Percentiles rank a stretch among this genome's conserved stretches.
These are phyloP conservation scores for Bucorvus abyssinicus DNA, from an alignment of 2,797 vertebrate genomes.

Conservation along the genomic window DNA sequence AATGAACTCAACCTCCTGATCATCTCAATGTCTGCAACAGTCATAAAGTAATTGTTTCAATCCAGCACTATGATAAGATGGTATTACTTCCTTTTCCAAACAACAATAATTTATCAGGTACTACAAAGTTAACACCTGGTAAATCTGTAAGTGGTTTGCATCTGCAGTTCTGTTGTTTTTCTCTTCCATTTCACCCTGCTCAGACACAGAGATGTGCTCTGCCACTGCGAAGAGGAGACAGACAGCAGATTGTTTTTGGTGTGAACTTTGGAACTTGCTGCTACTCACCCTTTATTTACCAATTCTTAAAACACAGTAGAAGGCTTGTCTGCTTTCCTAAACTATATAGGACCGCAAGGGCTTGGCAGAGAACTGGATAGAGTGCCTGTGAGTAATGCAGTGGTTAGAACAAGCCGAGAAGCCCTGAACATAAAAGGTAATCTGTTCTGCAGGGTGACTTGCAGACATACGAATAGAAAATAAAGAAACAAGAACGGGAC, in stretches of 20 bases:
- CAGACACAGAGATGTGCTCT: neutral
- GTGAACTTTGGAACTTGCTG: neutral
- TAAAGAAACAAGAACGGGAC: neutral
- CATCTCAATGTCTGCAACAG: neutral
- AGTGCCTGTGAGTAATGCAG: neutral
- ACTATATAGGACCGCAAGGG: neutral
- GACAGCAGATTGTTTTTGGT: neutral
- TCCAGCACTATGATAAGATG: neutral
- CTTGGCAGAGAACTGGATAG: neutral
- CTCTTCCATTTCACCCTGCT: neutral
- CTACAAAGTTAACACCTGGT: neutral
- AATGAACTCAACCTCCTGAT: neutral
- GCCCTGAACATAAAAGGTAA: neutral
- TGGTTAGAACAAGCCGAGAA: neutral
- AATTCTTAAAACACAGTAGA: neutral
- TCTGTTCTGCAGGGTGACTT: neutral
- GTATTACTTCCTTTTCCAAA: neutral
- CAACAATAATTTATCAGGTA: neutral
- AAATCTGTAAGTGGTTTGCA: neutral
- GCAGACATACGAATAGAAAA: neutral
- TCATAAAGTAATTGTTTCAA: neutral
- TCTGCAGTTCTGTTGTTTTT: neutral
- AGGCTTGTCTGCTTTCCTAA: neutral
- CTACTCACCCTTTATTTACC: neutral
- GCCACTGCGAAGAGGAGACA: neutral